phyloP scores from a whole-genome alignment of 2,888 invertebrate species.

The Dorcus parallelipipedus region DNA sequence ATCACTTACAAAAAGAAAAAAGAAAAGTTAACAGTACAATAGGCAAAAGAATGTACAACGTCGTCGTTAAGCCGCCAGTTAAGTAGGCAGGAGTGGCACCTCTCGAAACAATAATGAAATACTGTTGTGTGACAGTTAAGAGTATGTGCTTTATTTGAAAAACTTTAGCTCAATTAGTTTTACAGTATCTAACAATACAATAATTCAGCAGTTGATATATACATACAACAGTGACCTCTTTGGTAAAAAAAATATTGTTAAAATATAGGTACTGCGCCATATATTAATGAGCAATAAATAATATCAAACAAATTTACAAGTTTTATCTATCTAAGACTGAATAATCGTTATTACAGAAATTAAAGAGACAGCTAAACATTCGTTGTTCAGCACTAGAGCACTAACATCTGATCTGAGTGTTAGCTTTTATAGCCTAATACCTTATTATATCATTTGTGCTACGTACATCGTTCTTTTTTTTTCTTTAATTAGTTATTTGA shows the following conservation, averaged over 20 bases:
- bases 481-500: slow-evolving; percentile 22
- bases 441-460: slow-evolving; percentile 43
- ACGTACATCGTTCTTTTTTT: slow-evolving; percentile 40
- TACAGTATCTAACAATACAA: slow-evolving; percentile 37
- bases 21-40: slow-evolving; percentile 20
- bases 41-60: slow-evolving; percentile 26
- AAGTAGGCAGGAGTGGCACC: slow-evolving; percentile 22
- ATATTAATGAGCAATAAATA: slow-evolving; percentile 41
- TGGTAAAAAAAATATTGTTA: slow-evolving; percentile 44
- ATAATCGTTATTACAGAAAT: slow-evolving; percentile 5
- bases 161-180: slow-evolving; percentile 35
- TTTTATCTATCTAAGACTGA: slow-evolving; percentile 8
- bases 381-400: slow-evolving; percentile 37
- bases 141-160: slow-evolving; percentile 43
- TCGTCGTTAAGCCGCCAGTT: slow-evolving; percentile 22
- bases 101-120: slow-evolving; percentile 30
- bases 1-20: slow-evolving; percentile 13
- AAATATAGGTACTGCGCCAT: slow-evolving; percentile 39
- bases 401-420: slow-evolving; percentile 22
- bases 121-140: slow-evolving; percentile 41
- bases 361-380: slow-evolving; percentile 26
- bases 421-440: slow-evolving; percentile 29
- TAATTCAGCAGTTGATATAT: slow-evolving; percentile 35
- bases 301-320: slow-evolving; percentile 37
- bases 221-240: slow-evolving; percentile 46